Conservation (phyloP, 2,888 invertebrate species). For the Xestia xanthographa region DNA sequence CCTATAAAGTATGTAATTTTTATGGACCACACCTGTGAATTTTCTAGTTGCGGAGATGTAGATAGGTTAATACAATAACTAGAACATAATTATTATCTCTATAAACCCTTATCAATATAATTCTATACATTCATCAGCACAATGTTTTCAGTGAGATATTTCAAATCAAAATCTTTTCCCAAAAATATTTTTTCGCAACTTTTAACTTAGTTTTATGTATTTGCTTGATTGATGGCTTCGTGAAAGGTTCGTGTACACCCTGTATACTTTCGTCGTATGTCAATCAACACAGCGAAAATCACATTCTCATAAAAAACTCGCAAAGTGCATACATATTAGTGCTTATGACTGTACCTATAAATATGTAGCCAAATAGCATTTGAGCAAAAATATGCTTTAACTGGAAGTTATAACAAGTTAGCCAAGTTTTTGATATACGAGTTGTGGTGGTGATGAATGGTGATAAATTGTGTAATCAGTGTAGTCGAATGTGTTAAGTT, state of each 20-base stretch:
- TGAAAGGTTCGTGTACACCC: background rate
- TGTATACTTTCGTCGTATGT: background rate
- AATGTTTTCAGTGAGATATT: background rate
- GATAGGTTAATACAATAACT: too few species aligned
- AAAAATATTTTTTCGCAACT: too few species aligned
- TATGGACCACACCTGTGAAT: background rate
- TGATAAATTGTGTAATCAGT: slow-evolving; percentile 56
- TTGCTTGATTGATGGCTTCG: background rate
- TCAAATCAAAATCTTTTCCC: background rate
- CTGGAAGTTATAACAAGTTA: slow-evolving; percentile 51
- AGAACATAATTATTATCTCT: too few species aligned
- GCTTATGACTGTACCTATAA: background rate
- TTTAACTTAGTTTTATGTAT: background rate
- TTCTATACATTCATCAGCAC: background rate
- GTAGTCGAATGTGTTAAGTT: slow-evolving; percentile 32
- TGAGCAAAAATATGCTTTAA: slow-evolving; percentile 47
- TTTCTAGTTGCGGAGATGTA: background rate
- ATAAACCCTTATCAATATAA: background rate
- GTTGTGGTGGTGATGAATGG: slow-evolving; percentile 34
- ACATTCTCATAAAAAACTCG: background rate
- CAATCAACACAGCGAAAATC: background rate
- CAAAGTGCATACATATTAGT: background rate
- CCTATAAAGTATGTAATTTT: background rate
- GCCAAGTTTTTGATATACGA: slow-evolving; percentile 51
- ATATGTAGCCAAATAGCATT: slow-evolving; percentile 31